phyloP scores from a whole-genome alignment of 2,797 vertebrate genomes.

The Emys orbicularis region DNA sequence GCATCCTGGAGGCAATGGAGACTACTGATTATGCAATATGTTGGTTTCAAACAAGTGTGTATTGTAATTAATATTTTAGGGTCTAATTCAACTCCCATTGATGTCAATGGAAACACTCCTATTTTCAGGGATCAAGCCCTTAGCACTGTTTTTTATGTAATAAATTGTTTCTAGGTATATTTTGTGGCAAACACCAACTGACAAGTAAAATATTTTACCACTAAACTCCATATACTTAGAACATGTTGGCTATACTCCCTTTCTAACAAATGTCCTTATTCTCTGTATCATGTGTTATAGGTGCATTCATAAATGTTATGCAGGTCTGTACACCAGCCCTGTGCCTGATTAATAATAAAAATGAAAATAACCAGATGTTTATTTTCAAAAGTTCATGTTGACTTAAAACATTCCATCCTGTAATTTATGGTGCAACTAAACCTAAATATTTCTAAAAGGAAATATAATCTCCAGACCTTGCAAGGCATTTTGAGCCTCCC shows the following conservation, averaged over 20 bases:
- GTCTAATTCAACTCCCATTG: slow-evolving; percentile 51
- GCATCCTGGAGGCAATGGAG: background rate
- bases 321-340: slow-evolving; percentile 52
- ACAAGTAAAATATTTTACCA: slow-evolving; percentile 52
- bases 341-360: slow-evolving; percentile 59
- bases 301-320: slow-evolving; percentile 26
- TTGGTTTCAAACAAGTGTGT: slow-evolving; percentile 39
- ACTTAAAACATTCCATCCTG: slow-evolving; percentile 72
- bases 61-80: slow-evolving; percentile 55
- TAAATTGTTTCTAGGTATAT: slow-evolving; percentile 9
- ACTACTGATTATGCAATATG: slow-evolving; percentile 53
- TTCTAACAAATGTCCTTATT: slow-evolving; percentile 62
- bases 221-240: slow-evolving; percentile 41
- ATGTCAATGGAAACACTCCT: slow-evolving; percentile 42
- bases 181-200: slow-evolving; percentile 32
- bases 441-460: slow-evolving; percentile 70
- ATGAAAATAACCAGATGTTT: slow-evolving; percentile 76
- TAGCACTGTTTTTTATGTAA: slow-evolving; percentile 5
- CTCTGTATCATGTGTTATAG: slow-evolving; percentile 64
- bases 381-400: slow-evolving; percentile 67
- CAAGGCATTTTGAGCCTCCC: slow-evolving; percentile 61
- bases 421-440: slow-evolving; percentile 72
- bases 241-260: slow-evolving; percentile 51
- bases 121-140: slow-evolving; percentile 17
- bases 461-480: slow-evolving; percentile 69